Evolutionary conservation across 2,888 invertebrate species (phyloP).

Genomic region (Drosophila rellima): DNA sequence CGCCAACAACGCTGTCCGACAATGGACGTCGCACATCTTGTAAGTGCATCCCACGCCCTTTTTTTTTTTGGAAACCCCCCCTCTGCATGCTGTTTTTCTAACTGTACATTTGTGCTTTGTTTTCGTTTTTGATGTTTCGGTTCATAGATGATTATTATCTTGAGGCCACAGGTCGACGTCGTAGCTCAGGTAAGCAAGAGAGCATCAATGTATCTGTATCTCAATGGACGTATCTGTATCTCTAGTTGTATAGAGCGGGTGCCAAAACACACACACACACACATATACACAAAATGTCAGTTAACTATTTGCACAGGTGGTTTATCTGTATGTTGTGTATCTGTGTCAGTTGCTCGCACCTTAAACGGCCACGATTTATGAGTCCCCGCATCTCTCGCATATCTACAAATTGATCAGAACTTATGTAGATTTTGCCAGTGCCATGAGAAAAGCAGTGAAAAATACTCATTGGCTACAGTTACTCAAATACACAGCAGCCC

Average conservation of each 20-base stretch:
- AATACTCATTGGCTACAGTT: not conserved
- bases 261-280: constrained; percentile 22
- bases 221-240: constrained; percentile 16
- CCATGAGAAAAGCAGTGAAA: not conserved
- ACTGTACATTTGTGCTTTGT: constrained; percentile 56
- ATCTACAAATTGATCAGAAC: not conserved
- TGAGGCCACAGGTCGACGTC: constrained; percentile 85
- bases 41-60: constrained; percentile 64
- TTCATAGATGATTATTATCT: constrained; percentile 83
- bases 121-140: constrained; percentile 44
- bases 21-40: constrained; percentile 80
- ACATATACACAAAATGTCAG: constrained; percentile 31
- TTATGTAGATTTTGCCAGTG: constrained; percentile 17
- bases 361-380: constrained; percentile 74
- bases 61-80: not conserved
- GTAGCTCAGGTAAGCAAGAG: constrained; percentile 84
- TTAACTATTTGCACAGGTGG: constrained; percentile 81
- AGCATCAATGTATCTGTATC: constrained; percentile 24
- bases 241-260: constrained; percentile 23
- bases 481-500: constrained; percentile 8
- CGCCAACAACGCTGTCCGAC: constrained; percentile 69
- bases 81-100: constrained; percentile 51
- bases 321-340: constrained; percentile 52
- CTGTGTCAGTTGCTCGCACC: constrained; percentile 81
- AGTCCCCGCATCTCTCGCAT: constrained; percentile 12